Percentiles rank a stretch among this genome's conserved stretches.
Evolutionary conservation across 2,797 vertebrate genomes (phyloP).

Genomic region (Lagodon rhomboides): DNA sequence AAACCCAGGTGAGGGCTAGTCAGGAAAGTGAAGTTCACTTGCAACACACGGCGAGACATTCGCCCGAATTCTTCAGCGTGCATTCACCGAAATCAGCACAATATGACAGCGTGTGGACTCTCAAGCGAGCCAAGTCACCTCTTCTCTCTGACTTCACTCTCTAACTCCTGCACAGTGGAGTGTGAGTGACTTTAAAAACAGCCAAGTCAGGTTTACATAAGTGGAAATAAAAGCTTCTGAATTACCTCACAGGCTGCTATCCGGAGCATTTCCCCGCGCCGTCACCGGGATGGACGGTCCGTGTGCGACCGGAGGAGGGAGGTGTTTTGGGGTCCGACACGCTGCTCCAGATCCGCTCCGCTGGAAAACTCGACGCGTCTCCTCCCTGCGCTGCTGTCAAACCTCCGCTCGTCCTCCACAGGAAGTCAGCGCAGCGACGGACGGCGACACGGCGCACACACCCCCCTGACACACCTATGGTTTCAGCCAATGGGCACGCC

Average conservation of each 20-base stretch:
- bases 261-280: conserved; percentile 43
- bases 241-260: conserved; percentile 57
- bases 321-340: conserved; percentile 28
- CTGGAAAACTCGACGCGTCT: conserved; percentile 9
- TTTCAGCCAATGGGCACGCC: conserved; percentile 69
- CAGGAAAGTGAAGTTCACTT: conserved; percentile 17
- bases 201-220: neutral
- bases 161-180: neutral
- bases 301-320: neutral
- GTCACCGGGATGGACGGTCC: conserved; percentile 9
- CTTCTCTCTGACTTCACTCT: neutral
- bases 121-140: neutral
- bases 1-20: conserved; percentile 39
- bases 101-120: neutral
- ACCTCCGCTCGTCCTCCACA: conserved; percentile 26
- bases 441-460: conserved; percentile 44
- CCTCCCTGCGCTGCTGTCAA: conserved; percentile 40
- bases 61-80: neutral
- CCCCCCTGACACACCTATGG: conserved; percentile 79
- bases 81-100: neutral
- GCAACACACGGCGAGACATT: neutral
- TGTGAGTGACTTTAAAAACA: conserved; percentile 13
- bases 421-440: conserved; percentile 65
- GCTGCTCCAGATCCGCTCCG: conserved; percentile 2
- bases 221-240: neutral